Evolutionary conservation across 2,113 vertebrate species (phyloP).

Genomic region (Chloebia gouldiae): DNA sequence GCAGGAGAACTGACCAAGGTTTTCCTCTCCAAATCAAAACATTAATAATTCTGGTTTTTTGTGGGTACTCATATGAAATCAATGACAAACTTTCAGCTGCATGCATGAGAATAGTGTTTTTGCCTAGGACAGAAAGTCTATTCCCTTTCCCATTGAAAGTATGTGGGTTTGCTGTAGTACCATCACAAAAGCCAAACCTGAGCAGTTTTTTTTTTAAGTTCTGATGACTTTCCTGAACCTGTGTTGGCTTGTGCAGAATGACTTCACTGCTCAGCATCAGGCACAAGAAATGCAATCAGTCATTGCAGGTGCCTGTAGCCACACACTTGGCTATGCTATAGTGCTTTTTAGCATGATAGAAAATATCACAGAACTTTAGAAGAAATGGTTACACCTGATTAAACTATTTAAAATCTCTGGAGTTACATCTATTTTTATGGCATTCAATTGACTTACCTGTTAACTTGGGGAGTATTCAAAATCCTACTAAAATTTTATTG

Average conservation of each 20-base stretch:
- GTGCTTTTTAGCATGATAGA: slow-evolving; percentile 47
- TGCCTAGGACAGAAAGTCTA: not conserved
- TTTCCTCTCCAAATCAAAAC: not conserved
- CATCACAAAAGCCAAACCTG: not conserved
- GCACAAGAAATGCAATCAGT: slow-evolving; percentile 33
- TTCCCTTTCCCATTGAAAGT: not conserved
- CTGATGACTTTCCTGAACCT: slow-evolving; percentile 1
- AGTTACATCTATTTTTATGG: slow-evolving; percentile 66
- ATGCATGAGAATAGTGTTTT: not conserved
- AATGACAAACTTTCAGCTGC: not conserved
- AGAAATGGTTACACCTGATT: slow-evolving; percentile 68
- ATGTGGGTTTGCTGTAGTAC: not conserved
- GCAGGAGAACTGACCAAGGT: not conserved
- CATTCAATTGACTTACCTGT: slow-evolving; percentile 72
- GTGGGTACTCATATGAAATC: not conserved
- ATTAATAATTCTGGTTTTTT: not conserved
- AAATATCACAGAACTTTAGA: slow-evolving; percentile 59
- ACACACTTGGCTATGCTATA: slow-evolving; percentile 8
- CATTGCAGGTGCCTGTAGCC: slow-evolving; percentile 55
- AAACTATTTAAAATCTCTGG: slow-evolving; percentile 71
- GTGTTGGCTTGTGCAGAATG: not conserved
- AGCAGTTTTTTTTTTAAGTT: slow-evolving; percentile 9
- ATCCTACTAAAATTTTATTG: slow-evolving; percentile 72
- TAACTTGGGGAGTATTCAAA: slow-evolving; percentile 68
- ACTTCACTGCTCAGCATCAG: slow-evolving; percentile 32